These are phyloP conservation scores for Muricea muricata DNA, from an alignment of 92 coral and sea anemone genomes.

Conservation along the genomic window DNA sequence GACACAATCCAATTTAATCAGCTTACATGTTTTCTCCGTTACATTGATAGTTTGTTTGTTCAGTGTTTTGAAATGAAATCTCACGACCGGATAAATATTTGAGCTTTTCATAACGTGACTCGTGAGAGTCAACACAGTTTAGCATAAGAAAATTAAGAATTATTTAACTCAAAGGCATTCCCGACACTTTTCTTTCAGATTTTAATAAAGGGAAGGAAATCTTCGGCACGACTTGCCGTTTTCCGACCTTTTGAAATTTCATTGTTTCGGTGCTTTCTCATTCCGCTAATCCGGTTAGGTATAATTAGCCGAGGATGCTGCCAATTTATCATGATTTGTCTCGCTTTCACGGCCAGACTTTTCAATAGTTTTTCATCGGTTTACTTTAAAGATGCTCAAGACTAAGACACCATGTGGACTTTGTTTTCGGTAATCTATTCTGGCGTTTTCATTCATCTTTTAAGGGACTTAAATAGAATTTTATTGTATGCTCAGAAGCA, in stretches of 20 bases:
- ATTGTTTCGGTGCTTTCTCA: slow-evolving; percentile 35
- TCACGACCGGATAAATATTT: background rate
- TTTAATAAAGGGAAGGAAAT: slow-evolving; percentile 26
- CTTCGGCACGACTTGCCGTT: slow-evolving; percentile 23
- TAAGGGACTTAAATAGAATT: background rate
- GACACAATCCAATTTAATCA: background rate
- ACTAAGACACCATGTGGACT: background rate
- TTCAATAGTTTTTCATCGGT: background rate
- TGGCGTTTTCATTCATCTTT: background rate
- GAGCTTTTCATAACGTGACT: background rate
- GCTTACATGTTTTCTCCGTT: background rate
- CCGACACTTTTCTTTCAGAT: background rate
- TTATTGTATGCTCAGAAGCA: background rate
- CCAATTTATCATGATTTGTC: slow-evolving; percentile 23
- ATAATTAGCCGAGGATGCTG: slow-evolving; percentile 6
- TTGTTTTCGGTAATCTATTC: background rate
- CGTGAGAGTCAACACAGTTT: background rate
- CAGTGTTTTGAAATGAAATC: background rate
- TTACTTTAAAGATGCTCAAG: background rate
- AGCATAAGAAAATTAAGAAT: background rate
- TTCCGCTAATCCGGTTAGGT: slow-evolving; percentile 2
- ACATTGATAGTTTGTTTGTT: background rate
- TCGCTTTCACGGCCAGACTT: background rate
- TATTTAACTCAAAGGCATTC: background rate
- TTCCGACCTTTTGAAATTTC: slow-evolving; percentile 5